These are phyloP conservation scores for Drosophila jambulina DNA, from an alignment of 1,140 invertebrate species.

Conservation along the genomic window DNA sequence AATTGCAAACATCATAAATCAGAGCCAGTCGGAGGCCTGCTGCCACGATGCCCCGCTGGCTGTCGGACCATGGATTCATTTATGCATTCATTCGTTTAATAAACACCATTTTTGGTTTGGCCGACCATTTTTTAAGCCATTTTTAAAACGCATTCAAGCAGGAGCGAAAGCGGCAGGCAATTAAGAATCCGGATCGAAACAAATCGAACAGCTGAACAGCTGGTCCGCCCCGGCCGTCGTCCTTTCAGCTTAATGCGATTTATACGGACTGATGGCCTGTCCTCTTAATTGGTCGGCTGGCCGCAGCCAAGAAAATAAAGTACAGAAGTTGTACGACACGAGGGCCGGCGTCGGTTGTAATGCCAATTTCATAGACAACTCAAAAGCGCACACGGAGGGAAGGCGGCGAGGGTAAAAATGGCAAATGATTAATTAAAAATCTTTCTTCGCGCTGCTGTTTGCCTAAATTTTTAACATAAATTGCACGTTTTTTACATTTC, in stretches of 20 bases:
- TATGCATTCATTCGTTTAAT: constrained; percentile 72
- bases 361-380: constrained; percentile 83
- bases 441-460: constrained; percentile 53
- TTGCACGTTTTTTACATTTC: constrained; percentile 84
- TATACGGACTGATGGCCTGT: constrained; percentile 75
- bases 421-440: constrained; percentile 81
- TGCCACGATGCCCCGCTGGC: constrained; percentile 24
- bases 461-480: constrained; percentile 82
- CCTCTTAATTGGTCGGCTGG: constrained; percentile 80
- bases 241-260: constrained; percentile 76
- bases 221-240: constrained; percentile 17
- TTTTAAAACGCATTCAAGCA: constrained; percentile 70
- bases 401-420: constrained; percentile 37
- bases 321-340: constrained; percentile 69
- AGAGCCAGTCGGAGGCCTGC: constrained; percentile 55
- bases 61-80: constrained; percentile 35
- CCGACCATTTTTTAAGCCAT: constrained; percentile 79
- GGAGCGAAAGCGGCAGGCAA: constrained; percentile 44
- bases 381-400: constrained; percentile 38
- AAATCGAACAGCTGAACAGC: constrained; percentile 72
- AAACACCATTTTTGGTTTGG: constrained; percentile 80
- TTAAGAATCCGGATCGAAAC: constrained; percentile 71
- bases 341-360: constrained; percentile 62
- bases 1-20: constrained; percentile 78
- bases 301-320: constrained; percentile 82